Evolutionary conservation across 1,140 invertebrate genomes (phyloP).

Genomic region (Caligus rogercresseyi): DNA sequence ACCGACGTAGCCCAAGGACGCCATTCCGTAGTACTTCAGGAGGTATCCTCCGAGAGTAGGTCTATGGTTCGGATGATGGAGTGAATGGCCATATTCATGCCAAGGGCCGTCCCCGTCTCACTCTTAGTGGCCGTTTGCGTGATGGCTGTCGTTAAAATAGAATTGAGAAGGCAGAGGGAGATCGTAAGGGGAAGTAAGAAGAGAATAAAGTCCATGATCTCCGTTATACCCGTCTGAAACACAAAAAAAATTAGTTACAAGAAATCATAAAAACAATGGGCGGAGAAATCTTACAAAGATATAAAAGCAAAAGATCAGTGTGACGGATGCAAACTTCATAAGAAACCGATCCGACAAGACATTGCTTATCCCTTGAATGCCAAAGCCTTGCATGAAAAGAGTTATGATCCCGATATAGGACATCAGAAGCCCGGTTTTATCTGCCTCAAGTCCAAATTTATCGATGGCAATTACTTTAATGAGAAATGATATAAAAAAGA

Average conservation of each 20-base stretch:
- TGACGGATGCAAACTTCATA: background rate
- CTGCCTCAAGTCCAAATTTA: conserved; percentile 6
- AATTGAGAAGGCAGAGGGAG: conserved; percentile 9
- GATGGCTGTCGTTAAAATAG: conserved; percentile 8
- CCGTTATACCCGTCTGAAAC: conserved; percentile 7
- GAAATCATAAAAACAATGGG: background rate
- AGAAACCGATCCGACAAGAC: background rate
- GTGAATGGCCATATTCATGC: conserved; percentile 16
- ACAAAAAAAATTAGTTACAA: background rate
- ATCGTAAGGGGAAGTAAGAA: conserved; percentile 1
- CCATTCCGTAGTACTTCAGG: conserved; percentile 6
- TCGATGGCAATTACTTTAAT: conserved; percentile 18
- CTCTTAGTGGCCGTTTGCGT: conserved; percentile 5
- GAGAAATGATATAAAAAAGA: background rate
- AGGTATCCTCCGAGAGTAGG: conserved; percentile 12
- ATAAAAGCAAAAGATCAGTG: conserved; percentile 2
- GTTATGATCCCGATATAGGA: conserved; percentile 11
- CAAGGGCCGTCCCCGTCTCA: conserved; percentile 11
- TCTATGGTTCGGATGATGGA: conserved; percentile 11
- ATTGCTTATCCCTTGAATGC: background rate
- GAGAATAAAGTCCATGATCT: background rate
- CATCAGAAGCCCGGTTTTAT: conserved; percentile 12
- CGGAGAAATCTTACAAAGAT: conserved; percentile 5
- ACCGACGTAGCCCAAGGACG: conserved; percentile 7
- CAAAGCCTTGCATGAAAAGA: conserved; percentile 17